Conservation (phyloP, 2,113 vertebrate genomes). For the Panurus biarmicus region DNA sequence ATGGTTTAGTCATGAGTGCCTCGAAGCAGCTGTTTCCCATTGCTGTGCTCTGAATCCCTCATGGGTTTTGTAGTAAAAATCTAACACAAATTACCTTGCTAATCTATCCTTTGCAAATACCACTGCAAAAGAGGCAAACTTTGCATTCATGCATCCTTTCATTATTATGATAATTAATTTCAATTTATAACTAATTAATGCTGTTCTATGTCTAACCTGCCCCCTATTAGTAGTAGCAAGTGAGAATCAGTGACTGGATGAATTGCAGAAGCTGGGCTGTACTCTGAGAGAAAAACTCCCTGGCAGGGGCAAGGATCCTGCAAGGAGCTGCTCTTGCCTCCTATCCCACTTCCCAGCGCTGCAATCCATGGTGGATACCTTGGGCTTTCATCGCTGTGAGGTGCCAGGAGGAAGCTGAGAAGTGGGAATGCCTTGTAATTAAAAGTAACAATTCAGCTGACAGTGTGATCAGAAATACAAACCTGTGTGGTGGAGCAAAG, state of each 20-base stretch:
- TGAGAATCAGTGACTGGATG: background rate
- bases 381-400: background rate
- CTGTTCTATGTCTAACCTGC: conserved; percentile 20
- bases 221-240: conserved; percentile 15
- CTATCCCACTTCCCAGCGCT: background rate
- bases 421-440: background rate
- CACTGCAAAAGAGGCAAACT: conserved; percentile 28
- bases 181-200: conserved; percentile 65
- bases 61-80: conserved; percentile 25
- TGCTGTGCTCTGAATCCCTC: background rate
- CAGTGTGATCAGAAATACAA: conserved; percentile 21
- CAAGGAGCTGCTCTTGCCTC: background rate
- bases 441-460: background rate
- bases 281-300: background rate
- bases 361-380: rapidly evolving
- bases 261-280: background rate
- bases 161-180: conserved; percentile 69
- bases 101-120: conserved; percentile 61
- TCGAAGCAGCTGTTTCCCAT: background rate
- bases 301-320: background rate
- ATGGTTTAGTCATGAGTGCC: background rate
- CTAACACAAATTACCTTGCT: conserved; percentile 4
- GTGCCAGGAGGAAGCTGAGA: background rate
- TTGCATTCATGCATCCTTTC: conserved; percentile 40
- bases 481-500: background rate